Percentiles rank a stretch among this genome's conserved stretches.
Evolutionary conservation across 2,113 vertebrate genomes (phyloP).

Genomic region (Seriola dumerili): DNA sequence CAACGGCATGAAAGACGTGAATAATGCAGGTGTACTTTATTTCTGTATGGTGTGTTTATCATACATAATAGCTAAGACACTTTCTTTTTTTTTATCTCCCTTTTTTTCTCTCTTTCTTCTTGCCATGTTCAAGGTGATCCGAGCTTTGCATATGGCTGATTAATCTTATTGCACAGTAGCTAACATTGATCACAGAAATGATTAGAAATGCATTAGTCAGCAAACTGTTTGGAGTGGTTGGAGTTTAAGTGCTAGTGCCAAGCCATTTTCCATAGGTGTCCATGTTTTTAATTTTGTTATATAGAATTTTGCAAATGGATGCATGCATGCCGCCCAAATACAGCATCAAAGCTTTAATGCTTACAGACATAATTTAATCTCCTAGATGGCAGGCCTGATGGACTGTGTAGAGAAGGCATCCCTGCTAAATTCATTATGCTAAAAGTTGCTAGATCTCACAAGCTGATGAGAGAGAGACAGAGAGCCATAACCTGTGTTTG

Average conservation of each 20-base stretch:
- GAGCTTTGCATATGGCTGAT: conserved; percentile 82
- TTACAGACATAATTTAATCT: conserved; percentile 84
- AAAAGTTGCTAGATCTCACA: conserved; percentile 81
- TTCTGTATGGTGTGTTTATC: conserved; percentile 67
- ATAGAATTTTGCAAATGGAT: conserved; percentile 85
- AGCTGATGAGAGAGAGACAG: conserved; percentile 71
- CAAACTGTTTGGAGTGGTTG: conserved; percentile 79
- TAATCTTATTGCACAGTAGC: conserved; percentile 81
- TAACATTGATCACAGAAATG: conserved; percentile 85
- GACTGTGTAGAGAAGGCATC: conserved; percentile 77
- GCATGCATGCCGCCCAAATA: conserved; percentile 79
- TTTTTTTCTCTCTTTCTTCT: conserved; percentile 40
- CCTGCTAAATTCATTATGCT: conserved; percentile 84
- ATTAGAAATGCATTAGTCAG: conserved; percentile 86
- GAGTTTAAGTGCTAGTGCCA: conserved; percentile 79
- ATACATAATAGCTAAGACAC: conserved; percentile 61
- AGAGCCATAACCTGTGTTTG: conserved; percentile 47
- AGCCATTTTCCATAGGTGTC: conserved; percentile 84
- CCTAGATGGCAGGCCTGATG: conserved; percentile 80
- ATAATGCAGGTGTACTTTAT: conserved; percentile 79
- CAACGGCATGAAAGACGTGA: conserved; percentile 57
- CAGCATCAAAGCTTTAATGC: conserved; percentile 83
- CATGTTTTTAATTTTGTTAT: conserved; percentile 85
- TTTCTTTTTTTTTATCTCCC: conserved; percentile 65
- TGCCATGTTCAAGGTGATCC: conserved; percentile 79